phyloP scores from a whole-genome alignment of 2,113 vertebrate genomes.

The Malaclemys terrapin region DNA sequence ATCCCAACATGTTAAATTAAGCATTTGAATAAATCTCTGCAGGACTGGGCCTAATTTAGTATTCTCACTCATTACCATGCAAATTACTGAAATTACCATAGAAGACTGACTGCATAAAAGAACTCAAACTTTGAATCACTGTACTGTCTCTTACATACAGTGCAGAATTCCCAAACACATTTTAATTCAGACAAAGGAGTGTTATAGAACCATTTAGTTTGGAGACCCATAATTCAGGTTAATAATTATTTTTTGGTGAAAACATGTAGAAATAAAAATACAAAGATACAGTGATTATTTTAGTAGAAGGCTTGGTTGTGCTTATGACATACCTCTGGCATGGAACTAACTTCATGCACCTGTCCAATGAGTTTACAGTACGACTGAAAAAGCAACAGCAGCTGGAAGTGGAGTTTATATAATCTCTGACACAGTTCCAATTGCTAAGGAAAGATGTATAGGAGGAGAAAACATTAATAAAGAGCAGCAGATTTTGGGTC shows the following conservation, averaged over 20 bases:
- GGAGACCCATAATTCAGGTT: not conserved
- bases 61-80: not conserved
- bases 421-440: constrained; percentile 97
- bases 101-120: not conserved
- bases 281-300: not conserved
- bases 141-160: not conserved
- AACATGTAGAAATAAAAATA: not conserved
- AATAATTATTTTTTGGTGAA: not conserved
- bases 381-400: constrained; percentile 97
- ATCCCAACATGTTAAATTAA: not conserved
- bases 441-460: constrained; percentile 85
- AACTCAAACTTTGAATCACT: not conserved
- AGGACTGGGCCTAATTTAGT: not conserved
- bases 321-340: constrained; percentile 92
- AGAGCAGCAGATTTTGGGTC: not conserved
- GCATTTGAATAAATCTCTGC: not conserved
- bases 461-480: constrained; percentile 59
- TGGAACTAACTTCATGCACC: constrained; percentile 94
- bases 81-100: not conserved
- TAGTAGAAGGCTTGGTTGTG: not conserved
- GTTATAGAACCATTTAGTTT: not conserved
- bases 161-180: not conserved
- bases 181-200: not conserved
- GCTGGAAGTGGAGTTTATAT: constrained; percentile 99
- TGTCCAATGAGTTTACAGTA: constrained; percentile 99